Evolutionary conservation across 2,888 invertebrate species (phyloP).

Genomic region (Aromia moschata): DNA sequence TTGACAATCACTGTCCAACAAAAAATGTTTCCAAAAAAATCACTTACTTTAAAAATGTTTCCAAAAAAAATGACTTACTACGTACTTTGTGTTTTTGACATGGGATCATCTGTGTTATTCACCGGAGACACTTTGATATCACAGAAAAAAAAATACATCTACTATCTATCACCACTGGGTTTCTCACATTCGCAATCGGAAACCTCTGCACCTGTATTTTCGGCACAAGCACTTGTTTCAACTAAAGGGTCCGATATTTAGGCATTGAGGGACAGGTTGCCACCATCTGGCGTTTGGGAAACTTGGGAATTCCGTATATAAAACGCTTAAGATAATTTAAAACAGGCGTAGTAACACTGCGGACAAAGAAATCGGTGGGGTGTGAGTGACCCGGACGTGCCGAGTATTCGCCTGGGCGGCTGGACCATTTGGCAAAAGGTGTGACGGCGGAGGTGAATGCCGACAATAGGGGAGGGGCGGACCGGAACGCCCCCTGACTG

Average conservation of each 20-base stretch:
- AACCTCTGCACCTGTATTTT: neutral
- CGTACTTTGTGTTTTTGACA: neutral
- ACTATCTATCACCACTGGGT: neutral
- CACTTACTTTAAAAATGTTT: too few species aligned
- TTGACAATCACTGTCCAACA: too few species aligned
- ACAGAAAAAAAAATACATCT: neutral
- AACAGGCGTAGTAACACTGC: neutral
- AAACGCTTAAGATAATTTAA: too few species aligned
- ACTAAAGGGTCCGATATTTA: constrained; percentile 7
- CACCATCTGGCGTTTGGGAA: constrained; percentile 21
- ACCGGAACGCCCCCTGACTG: too few species aligned
- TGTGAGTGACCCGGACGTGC: neutral
- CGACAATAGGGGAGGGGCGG: too few species aligned
- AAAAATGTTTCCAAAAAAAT: too few species aligned
- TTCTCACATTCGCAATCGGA: too few species aligned
- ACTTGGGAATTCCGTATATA: constrained; percentile 25
- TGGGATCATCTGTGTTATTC: neutral
- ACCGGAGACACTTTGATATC: neutral
- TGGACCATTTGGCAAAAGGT: neutral
- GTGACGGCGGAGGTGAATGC: neutral
- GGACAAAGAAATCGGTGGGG: neutral
- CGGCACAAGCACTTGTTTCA: constrained; percentile 16
- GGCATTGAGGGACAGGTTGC: constrained; percentile 18
- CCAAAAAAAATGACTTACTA: too few species aligned
- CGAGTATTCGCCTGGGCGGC: neutral